Evolutionary conservation across 2,888 invertebrate genomes (phyloP), one percentile per base, ranked within the genome.

Genomic region (Drosophila bunnanda): DNA sequence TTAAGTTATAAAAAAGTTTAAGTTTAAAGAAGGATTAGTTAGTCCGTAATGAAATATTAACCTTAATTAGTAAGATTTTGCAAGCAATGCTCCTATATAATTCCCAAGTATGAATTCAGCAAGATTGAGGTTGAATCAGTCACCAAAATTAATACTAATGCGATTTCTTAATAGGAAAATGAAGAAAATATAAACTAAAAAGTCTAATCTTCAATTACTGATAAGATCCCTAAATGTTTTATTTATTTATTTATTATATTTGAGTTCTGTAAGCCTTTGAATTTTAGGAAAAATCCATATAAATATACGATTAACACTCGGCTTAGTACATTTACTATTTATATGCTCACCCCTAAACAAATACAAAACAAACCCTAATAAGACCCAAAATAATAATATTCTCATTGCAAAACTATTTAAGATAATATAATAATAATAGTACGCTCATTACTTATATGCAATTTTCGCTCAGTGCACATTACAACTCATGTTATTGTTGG

Each of bases 401-500:
- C 5, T 10, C n/a, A 46, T n/a, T 12, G 2, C 4, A 46, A 28
- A 46, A n/a, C n/a, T n/a, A n/a, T n/a, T n/a, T n/a, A n/a, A n/a
- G n/a, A n/a, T n/a, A n/a, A n/a, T n/a, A n/a, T n/a, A n/a, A n/a
- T n/a, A n/a, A n/a, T n/a, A n/a, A n/a, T n/a, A n/a, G n/a, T n/a
- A n/a, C n/a, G n/a, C n/a, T n/a, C n/a, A n/a, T n/a, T n/a, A n/a
- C n/a, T 13, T 17, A 17, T 12, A 8, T 6, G 1, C 6, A 3
- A 3, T 20, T 58, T 52, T 62, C 43, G 36, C 60, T 28, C 28
- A 57, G 65, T 69, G 55, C 28, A 34, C 5, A 15, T 15, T 62
- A 46, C 5, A 22, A 7, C 59, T 50, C n/a, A 28, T 69, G 50
- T 12, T 46, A 32, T 53, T 44, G 38, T 79, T 69, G 66, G 68